Percentiles rank a stretch among this genome's conserved stretches.
phyloP scores from a whole-genome alignment of 2,113 vertebrate genomes.

The Pithys albifrons region DNA sequence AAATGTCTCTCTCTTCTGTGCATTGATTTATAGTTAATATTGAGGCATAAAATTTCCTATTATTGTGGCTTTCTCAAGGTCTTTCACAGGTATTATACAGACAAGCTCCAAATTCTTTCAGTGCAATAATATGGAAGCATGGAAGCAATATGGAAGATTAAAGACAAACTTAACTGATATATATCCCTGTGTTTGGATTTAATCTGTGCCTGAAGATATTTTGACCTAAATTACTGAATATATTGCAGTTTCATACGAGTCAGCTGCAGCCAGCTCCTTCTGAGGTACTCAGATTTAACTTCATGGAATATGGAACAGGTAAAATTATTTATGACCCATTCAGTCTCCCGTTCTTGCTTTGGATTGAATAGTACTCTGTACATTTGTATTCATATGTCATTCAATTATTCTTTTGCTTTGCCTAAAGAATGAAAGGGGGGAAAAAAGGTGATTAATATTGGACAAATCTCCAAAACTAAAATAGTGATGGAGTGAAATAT shows the following conservation, averaged over 20 bases:
- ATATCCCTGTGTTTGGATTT: conserved; percentile 56
- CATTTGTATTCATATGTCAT: conserved; percentile 55
- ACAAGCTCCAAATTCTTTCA: conserved; percentile 38
- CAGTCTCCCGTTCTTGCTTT: conserved; percentile 17
- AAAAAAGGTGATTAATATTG: background rate
- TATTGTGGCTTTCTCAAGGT: conserved; percentile 64
- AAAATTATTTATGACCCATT: conserved; percentile 69
- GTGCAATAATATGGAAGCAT: conserved; percentile 17
- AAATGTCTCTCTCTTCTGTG: background rate
- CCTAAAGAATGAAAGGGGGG: background rate
- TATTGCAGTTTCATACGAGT: conserved; percentile 49
- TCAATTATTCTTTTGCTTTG: conserved; percentile 11
- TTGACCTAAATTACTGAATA: conserved; percentile 68
- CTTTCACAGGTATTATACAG: conserved; percentile 31
- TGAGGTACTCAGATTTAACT: conserved; percentile 57
- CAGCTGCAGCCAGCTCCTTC: conserved; percentile 24
- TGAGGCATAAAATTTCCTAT: conserved; percentile 15
- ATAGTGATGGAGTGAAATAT: background rate
- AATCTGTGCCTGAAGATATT: conserved; percentile 72
- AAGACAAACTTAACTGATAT: conserved; percentile 69
- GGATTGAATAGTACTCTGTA: conserved; percentile 27
- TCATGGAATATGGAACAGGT: conserved; percentile 68
- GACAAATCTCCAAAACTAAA: background rate
- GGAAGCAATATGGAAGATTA: conserved; percentile 58
- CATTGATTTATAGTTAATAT: conserved; percentile 37